Percentiles rank a stretch among this genome's conserved stretches.
Evolutionary conservation across 2,888 invertebrate species (phyloP).

Genomic region (Dioctria linearis): DNA sequence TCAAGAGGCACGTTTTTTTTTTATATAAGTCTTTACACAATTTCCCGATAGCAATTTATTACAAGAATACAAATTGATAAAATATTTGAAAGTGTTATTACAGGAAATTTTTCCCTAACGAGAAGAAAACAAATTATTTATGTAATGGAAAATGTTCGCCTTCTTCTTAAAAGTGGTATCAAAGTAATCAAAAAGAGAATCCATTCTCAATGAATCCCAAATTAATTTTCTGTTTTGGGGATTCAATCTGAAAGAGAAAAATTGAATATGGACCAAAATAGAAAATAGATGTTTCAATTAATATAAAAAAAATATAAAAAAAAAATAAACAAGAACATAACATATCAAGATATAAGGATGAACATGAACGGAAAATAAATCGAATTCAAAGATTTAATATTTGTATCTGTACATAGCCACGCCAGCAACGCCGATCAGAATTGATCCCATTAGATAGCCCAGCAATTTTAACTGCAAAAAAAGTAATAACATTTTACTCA

Average conservation of each 20-base stretch:
- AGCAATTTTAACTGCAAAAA: constrained; percentile 68
- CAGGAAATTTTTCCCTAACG: constrained; percentile 3
- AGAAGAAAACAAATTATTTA: constrained; percentile 28
- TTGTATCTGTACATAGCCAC: constrained; percentile 83
- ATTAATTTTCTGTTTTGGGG: constrained; percentile 53
- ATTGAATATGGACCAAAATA: constrained; percentile 4
- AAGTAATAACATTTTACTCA: background rate
- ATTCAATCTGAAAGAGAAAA: constrained; percentile 54
- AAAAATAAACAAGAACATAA: background rate
- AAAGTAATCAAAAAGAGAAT: constrained; percentile 49
- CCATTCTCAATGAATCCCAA: constrained; percentile 52
- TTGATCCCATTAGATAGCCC: constrained; percentile 75
- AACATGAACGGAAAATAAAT: constrained; percentile 26
- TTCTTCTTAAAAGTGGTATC: constrained; percentile 23
- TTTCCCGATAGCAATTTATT: constrained; percentile 33
- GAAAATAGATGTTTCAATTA: background rate
- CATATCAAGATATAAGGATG: background rate
- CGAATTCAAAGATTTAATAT: constrained; percentile 65
- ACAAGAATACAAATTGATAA: constrained; percentile 2
- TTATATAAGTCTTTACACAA: constrained; percentile 3
- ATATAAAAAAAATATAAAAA: background rate
- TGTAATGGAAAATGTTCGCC: background rate
- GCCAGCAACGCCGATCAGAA: constrained; percentile 81
- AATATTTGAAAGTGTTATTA: background rate
- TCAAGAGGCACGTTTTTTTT: constrained; percentile 1